These are phyloP conservation scores for Drosophila prosaltans DNA, from an alignment of 1,140 invertebrate species.

Conservation along the genomic window DNA sequence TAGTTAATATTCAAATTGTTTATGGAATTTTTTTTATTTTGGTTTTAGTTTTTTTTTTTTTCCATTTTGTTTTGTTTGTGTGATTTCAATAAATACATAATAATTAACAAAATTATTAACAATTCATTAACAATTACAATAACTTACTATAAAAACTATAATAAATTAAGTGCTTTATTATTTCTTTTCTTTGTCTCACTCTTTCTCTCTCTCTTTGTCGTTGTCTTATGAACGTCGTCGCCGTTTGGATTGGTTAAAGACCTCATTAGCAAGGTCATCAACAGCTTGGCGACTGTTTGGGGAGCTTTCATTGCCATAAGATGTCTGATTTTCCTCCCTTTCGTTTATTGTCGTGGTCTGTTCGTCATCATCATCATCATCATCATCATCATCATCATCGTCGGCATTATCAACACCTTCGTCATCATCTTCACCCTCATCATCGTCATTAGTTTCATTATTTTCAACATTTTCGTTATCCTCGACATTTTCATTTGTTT, in stretches of 20 bases:
- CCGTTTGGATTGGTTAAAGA: constrained; percentile 31
- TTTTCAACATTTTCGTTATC: background rate
- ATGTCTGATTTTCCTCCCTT: background rate
- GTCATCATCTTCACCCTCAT: constrained; percentile 1
- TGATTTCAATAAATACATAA: constrained; percentile 73
- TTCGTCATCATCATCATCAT: constrained; percentile 6
- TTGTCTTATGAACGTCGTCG: constrained; percentile 23
- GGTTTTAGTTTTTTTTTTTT: constrained; percentile 41
- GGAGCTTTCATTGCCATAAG: constrained; percentile 50
- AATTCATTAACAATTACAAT: constrained; percentile 76
- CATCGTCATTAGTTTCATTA: background rate
- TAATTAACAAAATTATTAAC: constrained; percentile 75
- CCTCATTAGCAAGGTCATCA: constrained; percentile 44
- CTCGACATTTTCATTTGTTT: constrained; percentile 9
- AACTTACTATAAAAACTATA: constrained; percentile 45
- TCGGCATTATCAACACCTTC: background rate
- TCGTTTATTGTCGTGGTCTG: constrained; percentile 8
- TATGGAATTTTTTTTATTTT: constrained; percentile 29
- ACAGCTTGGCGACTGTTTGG: constrained; percentile 36
- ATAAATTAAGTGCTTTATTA: constrained; percentile 24
- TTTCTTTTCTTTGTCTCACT: background rate
- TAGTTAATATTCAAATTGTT: too few species aligned
- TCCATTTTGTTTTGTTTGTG: constrained; percentile 26
- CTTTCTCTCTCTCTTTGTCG: background rate
- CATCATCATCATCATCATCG: constrained; percentile 12